Conservation (phyloP, 2,113 vertebrate species). For the Strigops habroptila region DNA sequence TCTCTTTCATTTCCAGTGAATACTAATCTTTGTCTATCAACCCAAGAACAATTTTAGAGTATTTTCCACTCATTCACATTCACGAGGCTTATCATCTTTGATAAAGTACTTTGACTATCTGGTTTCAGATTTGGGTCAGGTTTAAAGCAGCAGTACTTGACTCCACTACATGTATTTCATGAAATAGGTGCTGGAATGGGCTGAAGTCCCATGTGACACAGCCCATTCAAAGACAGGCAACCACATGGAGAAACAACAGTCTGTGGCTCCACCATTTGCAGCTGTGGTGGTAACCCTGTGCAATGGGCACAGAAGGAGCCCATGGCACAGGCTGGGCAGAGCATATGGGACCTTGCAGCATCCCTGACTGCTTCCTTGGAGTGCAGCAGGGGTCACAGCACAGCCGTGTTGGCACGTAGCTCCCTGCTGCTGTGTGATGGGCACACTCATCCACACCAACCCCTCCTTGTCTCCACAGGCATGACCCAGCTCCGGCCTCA, state of each 20-base stretch:
- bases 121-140: neutral
- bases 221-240: neutral
- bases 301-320: neutral
- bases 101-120: neutral
- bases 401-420: accelerated
- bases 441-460: neutral
- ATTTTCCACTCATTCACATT: neutral
- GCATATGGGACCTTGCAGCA: neutral
- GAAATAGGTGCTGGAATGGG: accelerated
- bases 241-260: neutral
- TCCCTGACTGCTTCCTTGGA: accelerated
- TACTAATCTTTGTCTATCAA: neutral
- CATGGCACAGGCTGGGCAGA: neutral
- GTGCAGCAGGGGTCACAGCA: neutral
- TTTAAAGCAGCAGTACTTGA: neutral
- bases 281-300: accelerated
- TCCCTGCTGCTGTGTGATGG: neutral
- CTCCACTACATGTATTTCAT: neutral
- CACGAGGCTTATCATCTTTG: neutral
- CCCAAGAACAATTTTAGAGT: neutral
- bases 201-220: neutral
- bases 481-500: accelerated
- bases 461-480: neutral
- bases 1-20: neutral
- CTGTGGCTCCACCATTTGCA: neutral